Base-by-base conservation (phyloP, 1,140 invertebrate genomes). In the Tigriopus japonicus region DNA sequence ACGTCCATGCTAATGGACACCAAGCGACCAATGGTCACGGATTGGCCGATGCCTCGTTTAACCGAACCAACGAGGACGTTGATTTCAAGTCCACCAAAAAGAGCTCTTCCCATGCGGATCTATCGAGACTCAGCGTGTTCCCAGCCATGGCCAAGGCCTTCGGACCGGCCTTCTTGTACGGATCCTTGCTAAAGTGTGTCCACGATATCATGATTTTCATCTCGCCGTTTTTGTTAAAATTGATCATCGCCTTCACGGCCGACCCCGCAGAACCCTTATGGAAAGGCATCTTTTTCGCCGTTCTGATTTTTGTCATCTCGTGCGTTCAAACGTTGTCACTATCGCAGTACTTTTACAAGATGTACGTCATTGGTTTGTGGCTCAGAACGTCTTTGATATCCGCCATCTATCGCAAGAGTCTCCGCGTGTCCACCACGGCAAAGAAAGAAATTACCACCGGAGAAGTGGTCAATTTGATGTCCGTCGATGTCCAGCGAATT, bases 381-480 rank as follows among this genome's bases (percentile, higher is more conserved):
- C 68, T 79, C 12, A 66, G 77, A 45, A 73, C 77, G 0, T 69
- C 73, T n/a, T 65, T 80, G 15, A 76, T 75, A 35, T 70, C 73
- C 43, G 69, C 75, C 28, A 71, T 80, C 14, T 80, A 80, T 65
- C 43, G 59, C 14, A 61, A 69, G 65, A 62, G 70, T 13, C 59
- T 74, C 15, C 64, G 64, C 6, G 58, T 74, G 43, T 69, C 67
- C 23, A 67, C 63, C 56, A 52, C 64, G 40, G 66, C 71, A 3
- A 65, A 71, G 23, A 70, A 68, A 59, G 64, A 67, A n/a, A 71
- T 72, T 6, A 76, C 76, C 6, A 69, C 74, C 6, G 76, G 76
- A 23, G 75, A 76, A 63, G 76, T 77, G 21, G 74, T 76, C 7
- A 77, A 77, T 63, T 64, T 77, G 52, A 76, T 77, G 73, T 73